A percentile compares a stretch with the other conserved stretches of the same genome.
Evolutionary conservation across 2,113 vertebrate species (phyloP).

Genomic region (Pantherophis guttatus): DNA sequence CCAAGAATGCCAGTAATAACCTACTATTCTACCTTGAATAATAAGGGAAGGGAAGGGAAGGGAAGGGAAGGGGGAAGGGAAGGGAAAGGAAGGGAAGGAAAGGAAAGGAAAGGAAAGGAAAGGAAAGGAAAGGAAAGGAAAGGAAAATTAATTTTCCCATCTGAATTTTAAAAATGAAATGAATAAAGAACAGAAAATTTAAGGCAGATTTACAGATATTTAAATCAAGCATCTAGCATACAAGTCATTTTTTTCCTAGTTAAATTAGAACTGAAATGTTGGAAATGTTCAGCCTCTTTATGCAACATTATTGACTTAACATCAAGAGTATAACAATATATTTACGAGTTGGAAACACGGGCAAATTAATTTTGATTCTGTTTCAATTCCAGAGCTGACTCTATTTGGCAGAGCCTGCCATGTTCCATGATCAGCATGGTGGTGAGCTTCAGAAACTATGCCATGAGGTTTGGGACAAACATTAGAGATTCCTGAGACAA

Average conservation of each 20-base stretch:
- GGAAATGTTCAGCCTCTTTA: not conserved
- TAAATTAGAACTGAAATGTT: not conserved
- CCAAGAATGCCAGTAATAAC: not conserved
- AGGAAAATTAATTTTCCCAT: not conserved
- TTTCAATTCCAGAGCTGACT: not conserved
- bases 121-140: no score
- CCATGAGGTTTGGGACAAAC: slow-evolving; percentile 8
- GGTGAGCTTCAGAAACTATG: slow-evolving; percentile 5
- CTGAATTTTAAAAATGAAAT: not conserved
- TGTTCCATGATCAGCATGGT: not conserved
- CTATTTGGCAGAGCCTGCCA: not conserved
- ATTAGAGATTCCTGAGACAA: slow-evolving; percentile 7
- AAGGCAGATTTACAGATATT: not conserved
- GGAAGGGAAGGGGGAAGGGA: no score
- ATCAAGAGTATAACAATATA: not conserved
- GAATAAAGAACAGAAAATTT: not conserved
- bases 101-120: no score
- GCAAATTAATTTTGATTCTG: accelerated
- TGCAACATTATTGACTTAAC: not conserved
- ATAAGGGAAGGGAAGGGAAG: not conserved
- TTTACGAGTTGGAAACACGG: not conserved
- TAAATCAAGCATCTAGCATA: not conserved
- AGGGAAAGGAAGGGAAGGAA: not conserved
- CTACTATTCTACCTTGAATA: not conserved
- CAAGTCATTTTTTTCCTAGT: not conserved